Evolutionary conservation across 2,113 vertebrate species (phyloP), one percentile per base, ranked within the genome.

Genomic region (Mungos mungo): DNA sequence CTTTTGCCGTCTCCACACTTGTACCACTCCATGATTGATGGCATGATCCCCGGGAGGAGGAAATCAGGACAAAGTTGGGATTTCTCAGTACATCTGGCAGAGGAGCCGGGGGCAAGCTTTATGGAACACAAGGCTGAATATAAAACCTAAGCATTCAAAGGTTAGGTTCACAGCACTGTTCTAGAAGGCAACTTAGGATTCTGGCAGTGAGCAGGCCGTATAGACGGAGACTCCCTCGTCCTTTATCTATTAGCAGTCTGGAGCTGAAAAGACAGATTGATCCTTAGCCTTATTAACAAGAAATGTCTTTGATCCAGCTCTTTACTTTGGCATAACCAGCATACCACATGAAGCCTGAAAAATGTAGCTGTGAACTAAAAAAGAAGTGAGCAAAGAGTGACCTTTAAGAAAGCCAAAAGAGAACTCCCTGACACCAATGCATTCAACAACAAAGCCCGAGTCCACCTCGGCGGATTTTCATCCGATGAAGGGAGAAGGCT

Each of bases 141-240:
- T 38, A 96, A 96, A 96, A 97, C 27, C 74, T 79, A 97, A 97
- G 54, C 31, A 94, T 35, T 69, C 52, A 93, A 63, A 97, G 95
- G 80, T 93, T 82, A 95, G 81, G 90, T 94, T 98, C 83, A 82
- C 23, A 95, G 94, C 95, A 81, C 93, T 7, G 77, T 38, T 91
- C 72, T 23, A 35, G 85, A 94, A 97, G 95, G 74, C 80, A 94
- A 82, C 41, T 94, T 90, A 96, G 97, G 96, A 95, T 10, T 21
- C 97, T 98, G 98, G 97, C 96, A 97, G 97, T 88, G 96, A 97
- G 96, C 97, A 96, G 89, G 80, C 80, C 93, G 90, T 76, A 86
- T 33, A 97, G 89, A 96, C 66, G 93, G 52, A 89, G 93, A 90
- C 90, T 12, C 77, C 68, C 14, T 18, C 92, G 96, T 97, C 93